A percentile compares a stretch with the other conserved stretches of the same genome.
These are phyloP conservation scores for Cyprinella venusta DNA, from an alignment of 2,797 vertebrate species.

Conservation along the genomic window DNA sequence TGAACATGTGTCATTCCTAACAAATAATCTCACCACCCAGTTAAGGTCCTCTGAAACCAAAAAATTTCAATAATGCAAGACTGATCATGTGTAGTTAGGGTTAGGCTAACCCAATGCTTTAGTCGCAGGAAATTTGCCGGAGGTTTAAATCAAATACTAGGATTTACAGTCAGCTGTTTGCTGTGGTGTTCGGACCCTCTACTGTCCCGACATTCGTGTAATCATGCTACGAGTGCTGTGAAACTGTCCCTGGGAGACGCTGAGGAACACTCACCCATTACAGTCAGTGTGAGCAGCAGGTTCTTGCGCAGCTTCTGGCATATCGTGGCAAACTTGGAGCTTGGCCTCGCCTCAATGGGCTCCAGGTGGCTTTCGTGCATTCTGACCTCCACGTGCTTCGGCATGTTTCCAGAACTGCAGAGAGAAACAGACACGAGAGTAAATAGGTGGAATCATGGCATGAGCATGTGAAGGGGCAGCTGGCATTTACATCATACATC, in stretches of 20 bases:
- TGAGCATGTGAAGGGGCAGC: not conserved
- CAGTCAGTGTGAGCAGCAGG: conserved; percentile 93
- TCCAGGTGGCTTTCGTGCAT: conserved; percentile 95
- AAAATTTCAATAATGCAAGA: not conserved
- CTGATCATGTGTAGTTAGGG: not conserved
- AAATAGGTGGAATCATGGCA: not conserved
- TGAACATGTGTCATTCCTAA: not conserved
- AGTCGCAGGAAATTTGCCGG: not conserved
- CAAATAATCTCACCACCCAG: not conserved
- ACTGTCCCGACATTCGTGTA: not conserved
- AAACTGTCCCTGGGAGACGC: not conserved
- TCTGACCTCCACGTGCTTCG: conserved; percentile 98
- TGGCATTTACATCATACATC: not conserved
- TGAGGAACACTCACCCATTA: conserved; percentile 80
- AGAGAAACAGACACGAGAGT: conserved; percentile 16
- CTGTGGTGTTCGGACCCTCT: no score
- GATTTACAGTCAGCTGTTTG: not conserved
- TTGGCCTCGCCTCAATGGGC: conserved; percentile 80
- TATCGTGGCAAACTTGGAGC: conserved; percentile 81
- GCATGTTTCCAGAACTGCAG: conserved; percentile 92
- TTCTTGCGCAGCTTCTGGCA: conserved; percentile 91
- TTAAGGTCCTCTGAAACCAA: not conserved
- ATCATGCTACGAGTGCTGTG: not conserved
- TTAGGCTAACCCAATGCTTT: not conserved
- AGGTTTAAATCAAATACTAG: no score